A percentile compares a stretch with the other conserved stretches of the same genome.
These are phyloP conservation scores for Aphidoletes aphidimyza DNA, from an alignment of 2,888 invertebrate species.

Conservation along the genomic window DNA sequence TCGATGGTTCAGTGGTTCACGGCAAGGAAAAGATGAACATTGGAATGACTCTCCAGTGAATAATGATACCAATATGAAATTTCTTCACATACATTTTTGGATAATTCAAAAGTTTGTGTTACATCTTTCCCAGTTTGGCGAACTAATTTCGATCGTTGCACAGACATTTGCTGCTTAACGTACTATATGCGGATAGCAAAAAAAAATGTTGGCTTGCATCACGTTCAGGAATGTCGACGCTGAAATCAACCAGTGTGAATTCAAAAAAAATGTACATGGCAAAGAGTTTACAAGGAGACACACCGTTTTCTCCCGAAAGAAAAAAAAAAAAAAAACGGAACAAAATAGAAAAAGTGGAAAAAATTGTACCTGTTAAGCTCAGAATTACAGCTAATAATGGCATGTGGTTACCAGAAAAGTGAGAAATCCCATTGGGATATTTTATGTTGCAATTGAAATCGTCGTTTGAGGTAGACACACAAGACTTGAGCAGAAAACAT, in stretches of 20 bases:
- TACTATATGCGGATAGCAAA: neutral
- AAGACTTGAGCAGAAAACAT: neutral
- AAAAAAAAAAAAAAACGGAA: too few species aligned
- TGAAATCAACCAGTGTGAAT: neutral
- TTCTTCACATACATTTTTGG: neutral
- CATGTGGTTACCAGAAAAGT: neutral
- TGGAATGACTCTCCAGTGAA: neutral
- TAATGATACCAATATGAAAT: neutral
- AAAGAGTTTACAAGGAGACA: neutral
- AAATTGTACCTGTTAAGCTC: neutral
- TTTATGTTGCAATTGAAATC: conserved; percentile 11
- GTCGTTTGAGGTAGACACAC: neutral
- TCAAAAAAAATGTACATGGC: neutral
- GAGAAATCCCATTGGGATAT: conserved; percentile 9
- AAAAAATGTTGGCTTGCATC: neutral
- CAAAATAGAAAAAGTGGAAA: neutral
- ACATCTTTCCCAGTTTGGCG: neutral
- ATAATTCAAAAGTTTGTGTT: conserved; percentile 8
- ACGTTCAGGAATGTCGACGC: neutral
- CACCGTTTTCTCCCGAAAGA: too few species aligned
- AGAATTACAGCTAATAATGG: conserved; percentile 9
- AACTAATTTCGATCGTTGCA: neutral
- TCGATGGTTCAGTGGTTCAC: too few species aligned
- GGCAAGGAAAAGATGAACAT: too few species aligned
- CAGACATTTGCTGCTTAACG: neutral